Evolutionary conservation across 2,113 vertebrate genomes (phyloP), one percentile per base, ranked within the genome.

Genomic region (Aphyosemion australe): DNA sequence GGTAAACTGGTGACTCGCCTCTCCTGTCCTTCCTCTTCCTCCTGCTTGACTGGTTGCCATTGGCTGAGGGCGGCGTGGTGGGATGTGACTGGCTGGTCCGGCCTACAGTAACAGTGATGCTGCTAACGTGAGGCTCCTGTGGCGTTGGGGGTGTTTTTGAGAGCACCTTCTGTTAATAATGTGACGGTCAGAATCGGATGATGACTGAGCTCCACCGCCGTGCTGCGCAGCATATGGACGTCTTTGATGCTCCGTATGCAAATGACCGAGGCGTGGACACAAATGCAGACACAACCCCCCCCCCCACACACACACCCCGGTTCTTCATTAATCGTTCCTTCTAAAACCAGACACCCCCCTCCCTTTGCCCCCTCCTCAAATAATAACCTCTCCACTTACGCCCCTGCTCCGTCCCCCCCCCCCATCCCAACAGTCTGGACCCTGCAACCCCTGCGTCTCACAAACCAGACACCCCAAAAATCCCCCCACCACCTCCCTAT

Each of bases 241-340:
- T 69, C 74, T 76, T 77, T 39, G 5, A 72, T 54, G 60, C 77
- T 70, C 58, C 34, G 34, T 90, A 93, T 92, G 90, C 86, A 90
- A 93, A 93, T 90, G 72, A 39, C 15, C 21, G 52, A 85, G 83
- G 81, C 82, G 45, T 82, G 84, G 82, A 85, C 89, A 87, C 88
- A 87, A 81, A 88, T 65, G 79, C 87, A 90, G 88, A 90, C 90
- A 88, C 70, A 31, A 67, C 69, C 76, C 77, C 74, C 83, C 65
- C 48, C 61, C 46, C 60, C 37, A 62, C 39, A 41, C 11, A 8
- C 61, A 71, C 57, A 57, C 67, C 59, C 55, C 66, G 67, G 45
- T 56, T 79, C 81, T 83, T 87, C 80, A 88, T 89, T 90, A 89
- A 89, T 89, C 76, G 84, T 75, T 80, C 68, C 55, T 83, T 65